Evolutionary conservation across 1,140 invertebrate species (phyloP).

Genomic region (Pemphigus obesinymphae): DNA sequence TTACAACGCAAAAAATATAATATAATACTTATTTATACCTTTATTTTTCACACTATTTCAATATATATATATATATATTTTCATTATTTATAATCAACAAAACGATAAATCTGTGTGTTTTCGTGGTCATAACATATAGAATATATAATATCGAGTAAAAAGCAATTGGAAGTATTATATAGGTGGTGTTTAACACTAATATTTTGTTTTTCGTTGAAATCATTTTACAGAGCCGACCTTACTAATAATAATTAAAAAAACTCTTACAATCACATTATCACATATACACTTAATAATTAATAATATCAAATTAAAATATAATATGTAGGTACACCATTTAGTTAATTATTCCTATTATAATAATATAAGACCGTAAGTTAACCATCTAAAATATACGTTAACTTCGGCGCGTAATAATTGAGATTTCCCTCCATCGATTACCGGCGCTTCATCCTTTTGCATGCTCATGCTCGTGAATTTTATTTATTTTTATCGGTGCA

Average conservation of each 20-base stretch:
- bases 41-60: neutral
- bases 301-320: neutral
- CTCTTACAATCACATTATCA: conserved; percentile 19
- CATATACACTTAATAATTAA: conserved; percentile 14
- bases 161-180: neutral
- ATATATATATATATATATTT: neutral
- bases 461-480: neutral
- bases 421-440: neutral
- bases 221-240: neutral
- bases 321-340: neutral
- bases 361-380: neutral
- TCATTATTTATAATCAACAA: no score
- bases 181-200: neutral
- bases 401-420: neutral
- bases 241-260: neutral
- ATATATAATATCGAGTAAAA: neutral
- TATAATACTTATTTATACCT: neutral
- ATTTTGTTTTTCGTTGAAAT: neutral
- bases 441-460: no score
- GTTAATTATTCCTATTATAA: neutral
- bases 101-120: neutral
- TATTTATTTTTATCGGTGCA: no score
- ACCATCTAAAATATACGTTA: neutral
- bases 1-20: neutral
- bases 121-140: neutral